These are phyloP conservation scores for Ataeniobius toweri DNA, from an alignment of 2,797 vertebrate genomes.

Conservation along the genomic window DNA sequence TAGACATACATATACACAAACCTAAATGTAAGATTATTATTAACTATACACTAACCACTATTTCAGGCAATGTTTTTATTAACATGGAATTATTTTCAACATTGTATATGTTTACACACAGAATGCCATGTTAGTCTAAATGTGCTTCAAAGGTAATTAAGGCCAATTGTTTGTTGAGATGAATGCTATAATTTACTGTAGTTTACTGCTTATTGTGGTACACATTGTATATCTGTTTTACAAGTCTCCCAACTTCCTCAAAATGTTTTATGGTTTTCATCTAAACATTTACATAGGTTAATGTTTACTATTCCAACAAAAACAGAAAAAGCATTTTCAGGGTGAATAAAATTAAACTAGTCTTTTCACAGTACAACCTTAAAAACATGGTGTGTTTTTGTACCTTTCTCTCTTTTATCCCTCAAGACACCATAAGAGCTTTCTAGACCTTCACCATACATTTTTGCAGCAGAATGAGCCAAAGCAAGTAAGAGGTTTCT, in stretches of 20 bases:
- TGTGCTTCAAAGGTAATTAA: slow-evolving; percentile 31
- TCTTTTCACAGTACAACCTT: slow-evolving; percentile 15
- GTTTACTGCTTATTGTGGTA: background rate
- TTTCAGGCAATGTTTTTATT: slow-evolving; percentile 7
- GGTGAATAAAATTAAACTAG: slow-evolving; percentile 22
- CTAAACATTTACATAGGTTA: slow-evolving; percentile 5
- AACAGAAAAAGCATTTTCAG: background rate
- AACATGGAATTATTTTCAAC: slow-evolving; percentile 21
- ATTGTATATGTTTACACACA: slow-evolving; percentile 62
- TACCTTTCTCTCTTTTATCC: background rate
- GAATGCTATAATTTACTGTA: slow-evolving; percentile 23
- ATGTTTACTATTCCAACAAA: background rate
- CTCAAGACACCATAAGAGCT: background rate
- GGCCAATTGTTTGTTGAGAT: slow-evolving; percentile 45
- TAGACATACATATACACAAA: slow-evolving; percentile 22
- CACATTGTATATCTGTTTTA: background rate
- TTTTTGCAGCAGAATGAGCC: background rate
- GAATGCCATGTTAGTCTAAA: slow-evolving; percentile 32
- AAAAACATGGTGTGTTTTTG: background rate
- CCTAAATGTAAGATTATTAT: slow-evolving; percentile 12
- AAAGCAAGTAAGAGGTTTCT: background rate
- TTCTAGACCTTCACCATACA: background rate
- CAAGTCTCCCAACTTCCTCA: slow-evolving; percentile 27
- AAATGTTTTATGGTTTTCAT: slow-evolving; percentile 19
- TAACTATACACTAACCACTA: background rate